phyloP scores from a whole-genome alignment of 2,888 invertebrate species.

The Ectemnius continuus region DNA sequence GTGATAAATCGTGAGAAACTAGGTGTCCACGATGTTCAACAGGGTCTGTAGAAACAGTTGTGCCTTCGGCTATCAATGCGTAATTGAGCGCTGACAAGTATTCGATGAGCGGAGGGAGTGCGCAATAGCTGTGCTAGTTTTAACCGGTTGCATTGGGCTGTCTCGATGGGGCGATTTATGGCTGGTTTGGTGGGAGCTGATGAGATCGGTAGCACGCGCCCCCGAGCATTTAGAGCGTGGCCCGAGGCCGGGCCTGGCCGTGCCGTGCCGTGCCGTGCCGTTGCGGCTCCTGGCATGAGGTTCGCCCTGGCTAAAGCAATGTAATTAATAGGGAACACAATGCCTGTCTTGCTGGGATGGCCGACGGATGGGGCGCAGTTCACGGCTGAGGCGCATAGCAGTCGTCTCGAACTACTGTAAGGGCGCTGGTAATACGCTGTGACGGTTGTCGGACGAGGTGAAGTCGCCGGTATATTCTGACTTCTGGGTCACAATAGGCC shows the following conservation, averaged over 20 bases:
- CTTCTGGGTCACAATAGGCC: slow-evolving; percentile 66
- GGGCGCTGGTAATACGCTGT: slow-evolving; percentile 65
- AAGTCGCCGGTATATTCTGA: slow-evolving; percentile 65
- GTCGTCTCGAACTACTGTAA: slow-evolving; percentile 30
- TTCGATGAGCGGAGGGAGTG: slow-evolving; percentile 27
- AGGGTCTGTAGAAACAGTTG: not conserved
- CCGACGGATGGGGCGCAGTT: slow-evolving; percentile 54
- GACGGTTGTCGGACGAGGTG: slow-evolving; percentile 68
- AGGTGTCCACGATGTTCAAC: not conserved
- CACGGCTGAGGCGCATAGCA: slow-evolving; percentile 45
- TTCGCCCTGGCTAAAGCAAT: slow-evolving; percentile 62
- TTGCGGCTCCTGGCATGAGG: slow-evolving; percentile 50
- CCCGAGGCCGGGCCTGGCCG: slow-evolving; percentile 41
- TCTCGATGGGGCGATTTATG: slow-evolving; percentile 52
- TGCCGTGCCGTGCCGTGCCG: too few species aligned
- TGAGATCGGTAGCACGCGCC: not conserved
- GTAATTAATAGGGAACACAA: slow-evolving; percentile 74
- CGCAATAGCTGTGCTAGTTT: slow-evolving; percentile 12
- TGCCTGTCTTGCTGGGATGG: slow-evolving; percentile 69
- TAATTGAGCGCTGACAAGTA: slow-evolving; percentile 28
- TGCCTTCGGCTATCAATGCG: slow-evolving; percentile 10
- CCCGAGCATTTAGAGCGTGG: slow-evolving; percentile 65
- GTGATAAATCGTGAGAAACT: slow-evolving; percentile 3
- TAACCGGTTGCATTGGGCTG: slow-evolving; percentile 43
- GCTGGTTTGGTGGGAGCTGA: slow-evolving; percentile 36